A percentile compares a stretch with the other conserved stretches of the same genome.
phyloP scores from a whole-genome alignment of 2,888 invertebrate species.

The Nomada fabriciana region DNA sequence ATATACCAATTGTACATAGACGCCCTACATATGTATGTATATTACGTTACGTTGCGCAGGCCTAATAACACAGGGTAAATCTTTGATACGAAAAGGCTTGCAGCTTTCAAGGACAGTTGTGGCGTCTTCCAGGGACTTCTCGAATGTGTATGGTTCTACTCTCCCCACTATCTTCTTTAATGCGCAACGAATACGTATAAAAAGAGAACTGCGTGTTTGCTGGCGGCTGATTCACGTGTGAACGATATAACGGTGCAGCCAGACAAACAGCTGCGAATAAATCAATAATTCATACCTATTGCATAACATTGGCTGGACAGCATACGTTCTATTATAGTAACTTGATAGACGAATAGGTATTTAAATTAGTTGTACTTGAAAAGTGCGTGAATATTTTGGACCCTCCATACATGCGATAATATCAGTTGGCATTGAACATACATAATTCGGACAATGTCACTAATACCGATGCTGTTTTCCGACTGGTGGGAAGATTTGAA shows the following conservation, averaged over 20 bases:
- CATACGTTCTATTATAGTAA: neutral
- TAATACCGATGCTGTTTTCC: constrained; percentile 92
- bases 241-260: constrained; percentile 20
- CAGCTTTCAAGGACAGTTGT: constrained; percentile 25
- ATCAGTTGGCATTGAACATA: neutral
- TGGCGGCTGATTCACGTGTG: constrained; percentile 33
- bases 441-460: constrained; percentile 87
- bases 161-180: constrained; percentile 21
- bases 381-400: neutral
- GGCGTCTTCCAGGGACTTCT: constrained; percentile 39
- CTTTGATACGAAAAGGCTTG: constrained; percentile 3
- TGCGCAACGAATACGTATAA: constrained; percentile 58
- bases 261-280: constrained; percentile 19
- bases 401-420: too few species aligned
- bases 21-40: neutral
- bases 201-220: constrained; percentile 47
- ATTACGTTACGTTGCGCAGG: constrained; percentile 23
- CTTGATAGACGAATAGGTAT: neutral
- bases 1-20: neutral
- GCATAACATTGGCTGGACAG: constrained; percentile 2
- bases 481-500: constrained; percentile 94
- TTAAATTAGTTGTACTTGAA: neutral
- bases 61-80: neutral
- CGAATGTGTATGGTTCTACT: neutral
- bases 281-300: constrained; percentile 4